Base-by-base conservation (phyloP, 2,113 vertebrate species). In the Ceyx margarethae region DNA sequence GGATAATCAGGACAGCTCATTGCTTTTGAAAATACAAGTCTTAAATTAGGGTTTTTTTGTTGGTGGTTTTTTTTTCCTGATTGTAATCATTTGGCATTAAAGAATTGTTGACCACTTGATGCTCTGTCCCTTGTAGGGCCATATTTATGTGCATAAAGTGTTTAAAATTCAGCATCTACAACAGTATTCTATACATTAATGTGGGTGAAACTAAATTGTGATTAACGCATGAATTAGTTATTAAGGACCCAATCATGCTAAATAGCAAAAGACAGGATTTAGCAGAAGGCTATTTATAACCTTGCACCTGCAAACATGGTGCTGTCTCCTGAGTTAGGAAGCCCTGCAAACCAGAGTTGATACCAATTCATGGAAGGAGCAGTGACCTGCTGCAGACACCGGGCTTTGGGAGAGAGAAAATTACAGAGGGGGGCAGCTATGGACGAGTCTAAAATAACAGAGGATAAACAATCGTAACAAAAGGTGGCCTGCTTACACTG, bases 311-410 rank as follows among this genome's bases (percentile, higher is more conserved):
- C 67, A 62, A 45, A 74, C 35, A 7, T 1, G 81, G 91, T 93
- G 89, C 96, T 61, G 90, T 88, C 97, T 97, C 96, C 97, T 97
- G 97, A 97, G 97, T 95, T 96, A 86, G 92, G 92, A 94, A 91
- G 91, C 90, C 69, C 86, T 57, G 75, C n/a, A 13, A 80, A 87
- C 77, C 60, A 43, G 62, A 61, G 75, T 26, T 6, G 29, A 35
- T 79, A 72, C 65, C 22, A 45, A 19, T 53, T 54, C 65, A 5
- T 5, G 45, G 81, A 37, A 90, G 89, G 72, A 83, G 83, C 81
- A 90, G 85, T 37, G 54, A 45, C 54, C 78, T 88, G 50, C 89
- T 73, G 76, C 90, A 77, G 65, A 71, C 81, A 58, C 17, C 15
- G 66, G 92, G 85, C 81, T 91, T 81, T 20, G 37, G 37, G 20